These are phyloP conservation scores for Peromyscus eremicus DNA, from an alignment of 2,797 vertebrate genomes.

Conservation along the genomic window DNA sequence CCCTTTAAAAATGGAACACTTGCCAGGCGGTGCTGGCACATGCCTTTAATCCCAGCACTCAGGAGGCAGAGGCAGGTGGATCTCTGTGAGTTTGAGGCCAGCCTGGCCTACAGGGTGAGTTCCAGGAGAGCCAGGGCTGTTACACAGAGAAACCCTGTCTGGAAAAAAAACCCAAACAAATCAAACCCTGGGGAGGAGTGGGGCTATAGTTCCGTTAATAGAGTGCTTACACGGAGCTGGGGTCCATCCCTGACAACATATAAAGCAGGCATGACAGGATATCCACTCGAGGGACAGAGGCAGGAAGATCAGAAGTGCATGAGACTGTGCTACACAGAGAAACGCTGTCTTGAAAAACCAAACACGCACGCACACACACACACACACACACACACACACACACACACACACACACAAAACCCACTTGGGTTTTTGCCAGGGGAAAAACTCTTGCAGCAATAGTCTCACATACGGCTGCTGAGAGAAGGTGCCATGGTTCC, in stretches of 20 bases:
- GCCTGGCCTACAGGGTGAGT: not conserved
- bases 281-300: not conserved
- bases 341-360: not conserved
- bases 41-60: not conserved
- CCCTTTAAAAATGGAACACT: not conserved
- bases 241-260: not conserved
- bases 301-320: not conserved
- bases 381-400: no score
- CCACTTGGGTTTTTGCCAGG: not conserved
- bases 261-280: not conserved
- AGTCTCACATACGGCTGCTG: not conserved
- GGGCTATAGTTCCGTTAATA: no score
- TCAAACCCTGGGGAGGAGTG: not conserved
- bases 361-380: no score
- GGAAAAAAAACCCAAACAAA: not conserved
- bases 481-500: not conserved
- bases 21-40: not conserved
- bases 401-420: no score
- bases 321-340: not conserved
- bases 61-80: not conserved
- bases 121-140: no score
- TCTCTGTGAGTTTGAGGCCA: not conserved
- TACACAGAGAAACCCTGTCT: not conserved
- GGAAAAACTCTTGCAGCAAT: not conserved
- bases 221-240: not conserved